These are phyloP conservation scores for Pogonocherus hispidulus DNA, from an alignment of 2,888 invertebrate genomes.

Conservation along the genomic window DNA sequence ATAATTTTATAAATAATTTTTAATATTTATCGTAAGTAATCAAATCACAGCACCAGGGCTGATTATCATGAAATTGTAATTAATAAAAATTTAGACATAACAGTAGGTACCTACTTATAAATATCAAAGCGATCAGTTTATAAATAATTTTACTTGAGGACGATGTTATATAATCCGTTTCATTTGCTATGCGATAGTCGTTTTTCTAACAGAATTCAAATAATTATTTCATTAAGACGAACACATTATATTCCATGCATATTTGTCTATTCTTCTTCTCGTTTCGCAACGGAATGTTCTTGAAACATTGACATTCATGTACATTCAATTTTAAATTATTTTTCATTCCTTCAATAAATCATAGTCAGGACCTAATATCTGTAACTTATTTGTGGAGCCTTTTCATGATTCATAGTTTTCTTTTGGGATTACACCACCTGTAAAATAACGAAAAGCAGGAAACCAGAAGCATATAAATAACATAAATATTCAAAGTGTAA, in stretches of 20 bases:
- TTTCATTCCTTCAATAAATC: too few species aligned
- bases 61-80: too few species aligned
- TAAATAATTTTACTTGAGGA: slow-evolving; percentile 19
- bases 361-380: too few species aligned
- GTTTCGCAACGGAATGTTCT: slow-evolving; percentile 24
- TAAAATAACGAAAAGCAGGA: too few species aligned
- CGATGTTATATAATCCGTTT: slow-evolving; percentile 27
- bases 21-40: too few species aligned
- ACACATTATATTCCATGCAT: slow-evolving; percentile 15
- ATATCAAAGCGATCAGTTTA: not conserved
- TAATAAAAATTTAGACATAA: too few species aligned
- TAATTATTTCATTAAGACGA: slow-evolving; percentile 31
- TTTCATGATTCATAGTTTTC: too few species aligned
- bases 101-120: not conserved
- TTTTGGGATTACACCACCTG: too few species aligned
- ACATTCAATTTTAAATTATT: slow-evolving; percentile 37
- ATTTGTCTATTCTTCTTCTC: slow-evolving; percentile 17
- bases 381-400: too few species aligned
- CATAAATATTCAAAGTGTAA: too few species aligned
- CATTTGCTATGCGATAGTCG: slow-evolving; percentile 25
- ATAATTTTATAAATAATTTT: not conserved
- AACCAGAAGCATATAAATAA: too few species aligned
- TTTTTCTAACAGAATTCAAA: slow-evolving; percentile 30
- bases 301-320: slow-evolving; percentile 35
- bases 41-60: too few species aligned